Evolutionary conservation across 1,140 invertebrate genomes (phyloP).

Genomic region (Trachymyrmex cornetzi): DNA sequence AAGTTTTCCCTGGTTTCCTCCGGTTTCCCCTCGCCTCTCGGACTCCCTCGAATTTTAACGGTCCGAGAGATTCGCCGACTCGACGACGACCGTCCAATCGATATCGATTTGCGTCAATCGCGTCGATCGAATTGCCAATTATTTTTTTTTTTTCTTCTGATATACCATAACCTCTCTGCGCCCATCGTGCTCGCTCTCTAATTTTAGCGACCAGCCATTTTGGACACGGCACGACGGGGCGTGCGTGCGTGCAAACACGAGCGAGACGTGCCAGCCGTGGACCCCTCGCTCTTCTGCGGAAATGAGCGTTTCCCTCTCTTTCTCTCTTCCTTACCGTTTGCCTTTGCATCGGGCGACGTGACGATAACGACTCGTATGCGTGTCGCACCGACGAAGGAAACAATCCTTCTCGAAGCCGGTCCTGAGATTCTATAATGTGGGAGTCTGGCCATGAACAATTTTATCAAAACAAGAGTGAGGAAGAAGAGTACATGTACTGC

Average conservation of each 20-base stretch:
- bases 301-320: constrained; percentile 54
- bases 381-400: neutral
- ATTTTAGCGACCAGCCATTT: constrained; percentile 85
- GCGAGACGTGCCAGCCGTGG: constrained; percentile 40
- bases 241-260: neutral
- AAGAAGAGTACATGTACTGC: too few species aligned
- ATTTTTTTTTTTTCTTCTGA: neutral
- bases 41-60: neutral
- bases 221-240: constrained; percentile 73
- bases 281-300: constrained; percentile 62
- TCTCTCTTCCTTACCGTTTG: neutral
- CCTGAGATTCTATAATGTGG: too few species aligned
- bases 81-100: neutral
- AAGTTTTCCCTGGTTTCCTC: constrained; percentile 82
- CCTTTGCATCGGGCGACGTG: neutral
- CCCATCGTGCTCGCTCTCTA: constrained; percentile 66
- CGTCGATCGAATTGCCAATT: neutral
- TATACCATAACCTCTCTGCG: constrained; percentile 41
- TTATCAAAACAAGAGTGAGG: too few species aligned
- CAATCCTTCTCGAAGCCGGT: neutral
- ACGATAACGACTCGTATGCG: constrained; percentile 17
- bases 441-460: too few species aligned
- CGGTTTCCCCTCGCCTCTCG: neutral
- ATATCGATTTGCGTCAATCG: neutral
- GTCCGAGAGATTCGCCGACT: neutral